Evolutionary conservation across 2,888 invertebrate species (phyloP), one percentile per base, ranked within the genome.

Genomic region (Vanessa cardui): DNA sequence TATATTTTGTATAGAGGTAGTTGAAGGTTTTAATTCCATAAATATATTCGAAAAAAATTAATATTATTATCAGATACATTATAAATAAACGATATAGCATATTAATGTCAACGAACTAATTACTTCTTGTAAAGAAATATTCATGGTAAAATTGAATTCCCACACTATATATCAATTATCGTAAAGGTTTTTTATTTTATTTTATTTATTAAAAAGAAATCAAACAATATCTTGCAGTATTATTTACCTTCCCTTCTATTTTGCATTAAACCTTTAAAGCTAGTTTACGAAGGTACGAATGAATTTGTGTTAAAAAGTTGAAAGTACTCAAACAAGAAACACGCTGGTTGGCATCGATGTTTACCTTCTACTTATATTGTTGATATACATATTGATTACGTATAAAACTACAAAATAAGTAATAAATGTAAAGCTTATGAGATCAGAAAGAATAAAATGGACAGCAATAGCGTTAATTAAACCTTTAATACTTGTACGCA

Each of bases 401-500:
- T 18, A 39, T 56, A 39, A 39, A 56, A 26, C 33, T 33, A 56
- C 33, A n/a, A 56, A 54, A 56, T n/a, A 52, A n/a, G 33, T 39
- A 56, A 33, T 56, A 56, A 18, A 56, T 9, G 9, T 18, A 18
- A 56, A 18, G 20, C 50, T 18, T 52, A 18, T 59, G 31, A 64
- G 39, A 39, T 39, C 56, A 56, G 33, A 39, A 33, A 39, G 39
- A 33, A 12, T 15, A 18, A 39, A 56, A 0, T 39, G 18, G 56
- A 39, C 2, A 39, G 16, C 5, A 56, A 9, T 56, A 31, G 12
- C 9, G 3, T 12, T 33, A 39, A 46, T 45, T 16, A 26, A 58
- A 49, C 8, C 49, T 65, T 60, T 64, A 56, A 63, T 62, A 15
- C 60, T 54, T 64, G 62, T 70, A 73, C 62, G 64, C 67, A 52